phyloP scores from a whole-genome alignment of 2,888 invertebrate species.

The Nasonovia ribisnigri region DNA sequence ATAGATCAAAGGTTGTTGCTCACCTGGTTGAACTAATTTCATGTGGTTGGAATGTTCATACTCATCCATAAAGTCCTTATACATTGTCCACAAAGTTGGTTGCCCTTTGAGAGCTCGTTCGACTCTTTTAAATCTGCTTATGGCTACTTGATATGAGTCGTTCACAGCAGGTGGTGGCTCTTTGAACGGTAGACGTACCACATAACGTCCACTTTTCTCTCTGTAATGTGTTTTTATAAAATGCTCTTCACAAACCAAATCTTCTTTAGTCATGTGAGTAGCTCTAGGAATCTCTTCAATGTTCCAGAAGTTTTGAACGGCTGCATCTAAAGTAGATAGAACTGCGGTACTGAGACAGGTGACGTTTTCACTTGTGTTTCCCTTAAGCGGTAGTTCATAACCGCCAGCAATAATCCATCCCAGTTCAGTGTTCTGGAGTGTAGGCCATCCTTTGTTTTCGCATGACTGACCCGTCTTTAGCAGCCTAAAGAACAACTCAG shows the following conservation, averaged over 20 bases:
- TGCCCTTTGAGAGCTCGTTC: conserved; percentile 1
- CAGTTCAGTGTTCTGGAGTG: not conserved
- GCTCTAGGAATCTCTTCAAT: not conserved
- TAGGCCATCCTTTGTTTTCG: not conserved
- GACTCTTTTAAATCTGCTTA: conserved; percentile 14
- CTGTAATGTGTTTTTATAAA: conserved; percentile 18
- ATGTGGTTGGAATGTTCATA: not conserved
- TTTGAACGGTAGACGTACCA: not conserved
- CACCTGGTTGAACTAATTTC: not conserved
- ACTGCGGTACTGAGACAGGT: not conserved
- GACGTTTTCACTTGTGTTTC: not conserved
- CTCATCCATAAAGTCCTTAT: conserved; percentile 14
- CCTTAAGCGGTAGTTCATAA: not conserved
- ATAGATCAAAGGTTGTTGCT: not conserved
- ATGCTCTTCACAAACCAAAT: not conserved
- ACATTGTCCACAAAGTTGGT: not conserved
- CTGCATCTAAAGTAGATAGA: conserved; percentile 2
- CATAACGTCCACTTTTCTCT: not conserved
- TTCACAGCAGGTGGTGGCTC: conserved; percentile 21
- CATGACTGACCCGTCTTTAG: not conserved
- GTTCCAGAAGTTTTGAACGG: conserved; percentile 1
- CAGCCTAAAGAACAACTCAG: not conserved
- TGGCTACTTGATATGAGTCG: not conserved
- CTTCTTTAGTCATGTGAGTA: not conserved
- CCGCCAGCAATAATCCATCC: not conserved